Evolutionary conservation across 1,140 invertebrate species (phyloP).

Genomic region (Brachionus asplanchnoidis): DNA sequence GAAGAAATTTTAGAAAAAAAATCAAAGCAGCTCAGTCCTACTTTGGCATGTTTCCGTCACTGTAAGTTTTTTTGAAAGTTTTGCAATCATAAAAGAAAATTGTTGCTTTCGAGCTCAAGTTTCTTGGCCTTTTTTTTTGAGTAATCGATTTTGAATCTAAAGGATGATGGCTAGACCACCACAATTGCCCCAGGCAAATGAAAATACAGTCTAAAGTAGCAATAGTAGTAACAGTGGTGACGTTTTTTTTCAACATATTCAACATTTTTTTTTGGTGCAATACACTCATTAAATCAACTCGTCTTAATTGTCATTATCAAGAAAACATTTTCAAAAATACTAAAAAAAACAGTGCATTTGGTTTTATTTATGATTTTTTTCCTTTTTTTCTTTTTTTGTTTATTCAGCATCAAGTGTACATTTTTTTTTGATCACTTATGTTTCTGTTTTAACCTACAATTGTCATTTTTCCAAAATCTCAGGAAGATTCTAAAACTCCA

Average conservation of each 20-base stretch:
- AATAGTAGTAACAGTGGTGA: conserved; percentile 4
- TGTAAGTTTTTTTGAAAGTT: neutral
- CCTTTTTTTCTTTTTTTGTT: neutral
- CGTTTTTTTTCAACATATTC: neutral
- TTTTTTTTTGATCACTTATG: conserved; percentile 14
- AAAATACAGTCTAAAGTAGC: conserved; percentile 24
- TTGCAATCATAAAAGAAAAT: neutral
- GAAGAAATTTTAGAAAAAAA: conserved; percentile 42
- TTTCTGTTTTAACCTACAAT: neutral
- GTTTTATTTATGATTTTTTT: neutral
- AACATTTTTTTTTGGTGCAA: conserved; percentile 23
- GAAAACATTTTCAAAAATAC: neutral
- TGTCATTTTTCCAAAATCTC: conserved; percentile 23
- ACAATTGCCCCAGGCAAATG: conserved; percentile 13
- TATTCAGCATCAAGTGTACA: conserved; percentile 12
- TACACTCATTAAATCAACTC: neutral
- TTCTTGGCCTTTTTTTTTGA: neutral
- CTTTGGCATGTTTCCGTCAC: conserved; percentile 40
- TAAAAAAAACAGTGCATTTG: conserved; percentile 34
- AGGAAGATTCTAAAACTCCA: conserved; percentile 13
- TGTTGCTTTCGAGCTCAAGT: neutral
- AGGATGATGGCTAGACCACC: conserved; percentile 41
- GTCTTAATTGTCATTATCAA: conserved; percentile 1
- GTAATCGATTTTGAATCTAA: neutral
- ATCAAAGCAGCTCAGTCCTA: conserved; percentile 40